These are phyloP conservation scores for Megalurothrips usitatus DNA, from an alignment of 2,888 invertebrate species.

Conservation along the genomic window DNA sequence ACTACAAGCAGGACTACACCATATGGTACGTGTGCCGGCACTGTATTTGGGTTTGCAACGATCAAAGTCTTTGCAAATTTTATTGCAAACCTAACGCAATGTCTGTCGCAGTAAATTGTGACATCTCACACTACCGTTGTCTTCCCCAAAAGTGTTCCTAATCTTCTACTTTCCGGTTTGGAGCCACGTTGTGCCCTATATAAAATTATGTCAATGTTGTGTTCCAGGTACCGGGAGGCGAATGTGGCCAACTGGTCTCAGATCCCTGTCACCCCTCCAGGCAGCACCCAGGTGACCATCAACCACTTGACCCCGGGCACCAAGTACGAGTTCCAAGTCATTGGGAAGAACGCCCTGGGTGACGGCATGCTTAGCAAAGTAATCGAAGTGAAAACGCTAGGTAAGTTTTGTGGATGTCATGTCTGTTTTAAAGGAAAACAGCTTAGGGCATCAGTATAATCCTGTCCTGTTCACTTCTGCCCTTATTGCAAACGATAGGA, in stretches of 20 bases:
- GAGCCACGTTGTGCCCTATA: too few relatives aligned
- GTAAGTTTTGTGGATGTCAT: slow-evolving; percentile 53
- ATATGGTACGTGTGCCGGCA: slow-evolving; percentile 61
- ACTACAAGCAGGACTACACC: slow-evolving; percentile 91
- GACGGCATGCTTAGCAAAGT: slow-evolving; percentile 95
- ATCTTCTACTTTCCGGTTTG: too few relatives aligned
- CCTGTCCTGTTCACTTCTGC: background rate
- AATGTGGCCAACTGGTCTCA: slow-evolving; percentile 89
- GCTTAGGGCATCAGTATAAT: background rate
- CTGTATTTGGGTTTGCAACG: background rate
- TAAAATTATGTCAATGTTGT: background rate
- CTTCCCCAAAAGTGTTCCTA: too few relatives aligned
- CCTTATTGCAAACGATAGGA: background rate
- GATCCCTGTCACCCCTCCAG: slow-evolving; percentile 87
- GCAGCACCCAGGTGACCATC: slow-evolving; percentile 84
- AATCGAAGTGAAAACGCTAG: slow-evolving; percentile 81
- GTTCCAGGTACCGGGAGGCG: slow-evolving; percentile 68
- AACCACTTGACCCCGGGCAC: slow-evolving; percentile 85
- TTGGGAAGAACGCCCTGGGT: slow-evolving; percentile 89
- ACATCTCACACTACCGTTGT: too few relatives aligned
- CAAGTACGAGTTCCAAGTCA: slow-evolving; percentile 92
- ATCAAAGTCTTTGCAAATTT: too few relatives aligned
- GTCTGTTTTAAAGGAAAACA: background rate
- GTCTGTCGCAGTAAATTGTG: too few relatives aligned
- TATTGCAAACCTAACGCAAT: too few relatives aligned